Evolutionary conservation across 1,140 invertebrate species (phyloP), one percentile per base, ranked within the genome.

Genomic region (Drosophila serrata): DNA sequence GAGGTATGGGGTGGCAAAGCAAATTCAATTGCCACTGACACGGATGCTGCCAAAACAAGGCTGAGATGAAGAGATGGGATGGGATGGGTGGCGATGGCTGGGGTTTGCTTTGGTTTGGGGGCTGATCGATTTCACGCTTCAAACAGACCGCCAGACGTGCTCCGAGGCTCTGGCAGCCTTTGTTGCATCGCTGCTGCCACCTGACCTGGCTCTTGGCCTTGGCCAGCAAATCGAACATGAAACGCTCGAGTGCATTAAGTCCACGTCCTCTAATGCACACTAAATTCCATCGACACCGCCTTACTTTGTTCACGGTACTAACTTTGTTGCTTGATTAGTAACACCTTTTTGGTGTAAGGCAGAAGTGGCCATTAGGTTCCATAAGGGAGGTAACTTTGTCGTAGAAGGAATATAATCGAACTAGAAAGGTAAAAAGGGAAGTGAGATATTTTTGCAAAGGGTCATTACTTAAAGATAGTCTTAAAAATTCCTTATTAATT

Each of bases 11-110:
- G 9, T 40, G 48, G 64, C 42, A 53, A 51, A 73, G 65, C 60
- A 80, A 82, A 82, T 88, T 87, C 84, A 88, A 87, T 88, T 88
- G 82, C 70, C 84, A 80, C 68, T 87, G 82, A 79, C 75, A 76
- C 74, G 73, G 61, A 57, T 64, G 62, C 61, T 67, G 65, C 72
- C 79, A 76, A 70, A 85, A 63, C 72, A 29, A 48, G 59, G 55
- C 35, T 35, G 22, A 15, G 35, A 58, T 57, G 55, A n/a, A n/a
- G n/a, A 43, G 42, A 27, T 37, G 40, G 37, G 39, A 27, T 35
- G 40, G 33, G 31, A 5, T 12, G 53, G 43, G 4, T 7, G 27
- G 27, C 46, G 11, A 29, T 49, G 46, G 15, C 19, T 35, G 49
- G 49, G 13, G 17, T 5, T 53, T 35, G 31, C 51, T 53, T 53